These are phyloP conservation scores for Anthopleura xanthogrammica DNA, from an alignment of 92 coral and sea anemone genomes.

Conservation along the genomic window DNA sequence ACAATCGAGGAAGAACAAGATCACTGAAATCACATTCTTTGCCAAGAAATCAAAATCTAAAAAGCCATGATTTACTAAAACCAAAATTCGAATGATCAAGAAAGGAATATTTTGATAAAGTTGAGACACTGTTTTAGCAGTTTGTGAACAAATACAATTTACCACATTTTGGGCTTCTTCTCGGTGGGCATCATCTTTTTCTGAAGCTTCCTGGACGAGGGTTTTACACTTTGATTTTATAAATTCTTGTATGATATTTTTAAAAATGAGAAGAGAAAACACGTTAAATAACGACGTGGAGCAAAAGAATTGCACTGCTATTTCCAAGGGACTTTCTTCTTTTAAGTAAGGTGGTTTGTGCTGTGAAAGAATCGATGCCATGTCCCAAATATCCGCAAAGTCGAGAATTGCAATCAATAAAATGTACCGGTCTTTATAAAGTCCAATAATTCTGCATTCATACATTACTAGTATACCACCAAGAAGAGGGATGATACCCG, in stretches of 20 bases:
- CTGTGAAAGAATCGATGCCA: slow-evolving; percentile 2
- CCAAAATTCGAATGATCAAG: slow-evolving; percentile 11
- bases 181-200: too few relatives aligned
- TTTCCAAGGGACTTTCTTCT: background rate
- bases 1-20: background rate
- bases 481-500: slow-evolving; percentile 15
- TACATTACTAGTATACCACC: slow-evolving; percentile 8
- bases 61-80: background rate
- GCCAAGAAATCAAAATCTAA: slow-evolving; percentile 1
- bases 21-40: slow-evolving; percentile 16
- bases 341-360: slow-evolving; percentile 1
- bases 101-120: slow-evolving; percentile 7
- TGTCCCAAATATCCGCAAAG: slow-evolving; percentile 23
- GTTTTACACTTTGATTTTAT: background rate
- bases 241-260: background rate
- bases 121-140: background rate
- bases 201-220: background rate
- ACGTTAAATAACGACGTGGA: background rate
- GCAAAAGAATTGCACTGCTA: slow-evolving; percentile 19
- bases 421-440: background rate
- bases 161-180: too few relatives aligned
- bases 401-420: slow-evolving; percentile 3
- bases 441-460: background rate
- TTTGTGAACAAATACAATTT: too few relatives aligned
- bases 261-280: background rate